A percentile compares a stretch with the other conserved stretches of the same genome.
phyloP scores from a whole-genome alignment of 2,797 vertebrate species.

The Artibeus jamaicensis region DNA sequence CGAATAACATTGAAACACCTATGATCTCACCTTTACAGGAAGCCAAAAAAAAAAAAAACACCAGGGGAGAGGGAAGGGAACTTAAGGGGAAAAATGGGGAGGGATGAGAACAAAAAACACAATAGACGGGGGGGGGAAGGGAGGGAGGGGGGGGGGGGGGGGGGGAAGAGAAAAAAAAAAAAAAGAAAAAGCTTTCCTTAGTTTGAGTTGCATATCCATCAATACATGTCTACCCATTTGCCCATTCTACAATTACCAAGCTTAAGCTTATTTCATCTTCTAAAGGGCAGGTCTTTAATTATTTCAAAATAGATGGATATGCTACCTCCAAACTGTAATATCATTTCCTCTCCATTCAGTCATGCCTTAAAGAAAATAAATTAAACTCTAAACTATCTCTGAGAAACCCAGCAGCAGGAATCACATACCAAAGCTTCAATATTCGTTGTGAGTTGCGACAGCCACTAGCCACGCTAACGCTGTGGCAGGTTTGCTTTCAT shows the following conservation, averaged over 20 bases:
- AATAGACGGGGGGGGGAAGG: too few species aligned
- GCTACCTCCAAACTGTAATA: not conserved
- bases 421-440: not conserved
- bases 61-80: too few species aligned
- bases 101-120: too few species aligned
- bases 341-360: not conserved
- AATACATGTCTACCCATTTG: not conserved
- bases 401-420: not conserved
- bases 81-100: too few species aligned
- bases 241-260: not conserved
- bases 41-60: too few species aligned
- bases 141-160: too few species aligned
- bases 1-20: too few species aligned
- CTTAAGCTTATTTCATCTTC: not conserved
- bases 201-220: not conserved
- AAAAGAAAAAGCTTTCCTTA: not conserved
- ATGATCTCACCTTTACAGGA: too few species aligned
- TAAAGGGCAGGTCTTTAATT: not conserved
- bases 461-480: not conserved
- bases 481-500: not conserved
- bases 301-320: constrained; percentile 1
- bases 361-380: constrained; percentile 27
- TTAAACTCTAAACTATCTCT: not conserved
- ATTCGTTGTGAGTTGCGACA: constrained; percentile 24
- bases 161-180: too few species aligned